A percentile compares a stretch with the other conserved stretches of the same genome.
Evolutionary conservation across 92 coral and sea anemone species (phyloP).

Genomic region (Siderastrea radians): DNA sequence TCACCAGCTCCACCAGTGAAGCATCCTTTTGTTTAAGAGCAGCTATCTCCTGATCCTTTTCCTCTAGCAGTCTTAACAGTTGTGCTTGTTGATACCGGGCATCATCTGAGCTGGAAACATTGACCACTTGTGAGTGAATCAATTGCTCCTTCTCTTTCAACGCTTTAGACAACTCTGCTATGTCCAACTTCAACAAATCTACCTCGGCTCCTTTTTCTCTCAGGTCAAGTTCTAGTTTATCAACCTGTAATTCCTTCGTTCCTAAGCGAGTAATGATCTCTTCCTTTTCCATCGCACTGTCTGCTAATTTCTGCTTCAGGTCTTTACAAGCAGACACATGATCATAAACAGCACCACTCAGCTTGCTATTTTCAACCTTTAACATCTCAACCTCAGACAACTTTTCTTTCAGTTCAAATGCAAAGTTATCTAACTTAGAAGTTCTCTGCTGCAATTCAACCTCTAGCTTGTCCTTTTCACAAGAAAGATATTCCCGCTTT

Average conservation of each 20-base stretch:
- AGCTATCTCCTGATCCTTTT: conserved; percentile 92
- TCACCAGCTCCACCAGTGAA: conserved; percentile 88
- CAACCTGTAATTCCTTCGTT: conserved; percentile 69
- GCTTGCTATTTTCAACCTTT: conserved; percentile 75
- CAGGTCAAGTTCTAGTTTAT: conserved; percentile 83
- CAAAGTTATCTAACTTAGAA: conserved; percentile 63
- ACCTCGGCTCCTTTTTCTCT: conserved; percentile 90
- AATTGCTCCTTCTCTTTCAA: conserved; percentile 87
- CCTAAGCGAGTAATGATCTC: conserved; percentile 60
- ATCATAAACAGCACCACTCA: conserved; percentile 69
- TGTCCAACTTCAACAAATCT: conserved; percentile 88
- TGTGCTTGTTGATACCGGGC: conserved; percentile 72
- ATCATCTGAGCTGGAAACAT: conserved; percentile 55
- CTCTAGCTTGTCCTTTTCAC: conserved; percentile 76
- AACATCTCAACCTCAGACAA: conserved; percentile 74
- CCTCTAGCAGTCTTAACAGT: conserved; percentile 81
- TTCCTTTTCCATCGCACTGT: conserved; percentile 68
- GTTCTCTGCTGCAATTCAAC: conserved; percentile 69
- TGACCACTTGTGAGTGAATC: conserved; percentile 66
- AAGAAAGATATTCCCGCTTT: conserved; percentile 54
- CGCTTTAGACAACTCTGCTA: conserved; percentile 74
- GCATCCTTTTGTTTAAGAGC: conserved; percentile 94
- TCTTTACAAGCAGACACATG: conserved; percentile 68
- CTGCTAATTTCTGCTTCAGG: conserved; percentile 73
- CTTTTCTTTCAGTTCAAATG: conserved; percentile 72